Conservation (phyloP, 2,797 vertebrate genomes). For the Triplophysa yarkandensis region DNA sequence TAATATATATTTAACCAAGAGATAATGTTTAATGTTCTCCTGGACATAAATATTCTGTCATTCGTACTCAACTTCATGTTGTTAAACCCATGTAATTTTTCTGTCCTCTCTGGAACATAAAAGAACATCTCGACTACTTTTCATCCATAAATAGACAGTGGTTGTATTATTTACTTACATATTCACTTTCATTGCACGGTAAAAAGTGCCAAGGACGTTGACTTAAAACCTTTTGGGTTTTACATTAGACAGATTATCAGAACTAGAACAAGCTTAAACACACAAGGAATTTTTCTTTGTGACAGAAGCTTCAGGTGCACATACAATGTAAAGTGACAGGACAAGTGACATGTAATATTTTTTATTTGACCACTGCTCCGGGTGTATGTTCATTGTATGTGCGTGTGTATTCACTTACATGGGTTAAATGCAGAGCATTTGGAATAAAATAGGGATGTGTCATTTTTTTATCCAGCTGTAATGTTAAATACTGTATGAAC, state of each 20-base stretch:
- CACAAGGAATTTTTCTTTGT: no score
- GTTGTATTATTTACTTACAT: not conserved
- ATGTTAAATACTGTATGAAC: constrained; percentile 4
- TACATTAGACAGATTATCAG: not conserved
- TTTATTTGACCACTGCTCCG: no score
- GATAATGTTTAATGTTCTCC: no score
- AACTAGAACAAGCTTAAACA: no score
- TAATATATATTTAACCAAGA: not conserved
- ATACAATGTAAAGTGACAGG: no score
- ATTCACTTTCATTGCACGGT: constrained; percentile 1
- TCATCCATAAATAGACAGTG: not conserved
- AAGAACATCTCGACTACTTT: not conserved
- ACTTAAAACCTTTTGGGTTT: no score
- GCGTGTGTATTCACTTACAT: no score
- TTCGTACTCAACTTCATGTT: not conserved
- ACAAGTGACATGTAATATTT: no score
- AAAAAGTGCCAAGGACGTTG: not conserved
- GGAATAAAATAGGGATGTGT: not conserved
- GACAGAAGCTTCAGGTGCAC: no score
- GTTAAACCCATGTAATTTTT: not conserved
- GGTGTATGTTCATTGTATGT: no score
- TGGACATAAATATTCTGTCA: not conserved
- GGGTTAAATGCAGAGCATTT: no score
- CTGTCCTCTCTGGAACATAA: not conserved
- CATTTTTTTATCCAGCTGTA: not conserved